These are phyloP conservation scores for Crambe crambe DNA, from an alignment of 37 sponge, comb jelly and placozoan species.

Conservation along the genomic window DNA sequence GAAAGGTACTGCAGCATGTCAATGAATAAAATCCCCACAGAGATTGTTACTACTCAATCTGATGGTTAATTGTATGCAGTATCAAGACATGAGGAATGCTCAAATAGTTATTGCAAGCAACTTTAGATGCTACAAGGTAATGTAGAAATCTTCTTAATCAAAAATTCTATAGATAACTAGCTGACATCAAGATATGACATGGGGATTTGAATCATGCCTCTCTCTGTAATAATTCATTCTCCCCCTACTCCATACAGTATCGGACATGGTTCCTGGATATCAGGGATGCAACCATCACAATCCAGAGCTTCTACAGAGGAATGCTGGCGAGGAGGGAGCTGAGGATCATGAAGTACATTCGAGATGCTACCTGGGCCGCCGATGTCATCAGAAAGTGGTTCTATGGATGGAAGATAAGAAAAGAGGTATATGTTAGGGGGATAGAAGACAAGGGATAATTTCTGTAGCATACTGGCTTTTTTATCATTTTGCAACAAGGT, in stretches of 20 bases:
- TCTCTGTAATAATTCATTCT: not conserved
- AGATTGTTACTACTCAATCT: not conserved
- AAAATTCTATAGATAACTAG: not conserved
- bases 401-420: conserved; percentile 49
- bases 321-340: conserved; percentile 29
- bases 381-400: conserved; percentile 37
- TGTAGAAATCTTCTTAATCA: not conserved
- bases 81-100: conserved; percentile 42
- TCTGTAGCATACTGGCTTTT: not conserved
- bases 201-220: not conserved
- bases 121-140: conserved; percentile 43
- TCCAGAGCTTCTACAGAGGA: conserved; percentile 75
- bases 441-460: not conserved
- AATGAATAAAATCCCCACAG: not conserved
- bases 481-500: not conserved
- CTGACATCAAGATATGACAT: not conserved
- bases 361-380: conserved; percentile 38
- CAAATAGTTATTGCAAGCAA: conserved; percentile 48
- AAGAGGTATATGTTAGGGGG: conserved; percentile 9
- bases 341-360: conserved; percentile 36
- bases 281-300: conserved; percentile 49
- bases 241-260: not conserved
- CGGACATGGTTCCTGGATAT: conserved; percentile 12
- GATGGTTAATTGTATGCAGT: conserved; percentile 24
- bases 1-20: conserved; percentile 29